Evolutionary conservation across 2,797 vertebrate species (phyloP), one percentile per base, ranked within the genome.

Genomic region (Fringilla coelebs): DNA sequence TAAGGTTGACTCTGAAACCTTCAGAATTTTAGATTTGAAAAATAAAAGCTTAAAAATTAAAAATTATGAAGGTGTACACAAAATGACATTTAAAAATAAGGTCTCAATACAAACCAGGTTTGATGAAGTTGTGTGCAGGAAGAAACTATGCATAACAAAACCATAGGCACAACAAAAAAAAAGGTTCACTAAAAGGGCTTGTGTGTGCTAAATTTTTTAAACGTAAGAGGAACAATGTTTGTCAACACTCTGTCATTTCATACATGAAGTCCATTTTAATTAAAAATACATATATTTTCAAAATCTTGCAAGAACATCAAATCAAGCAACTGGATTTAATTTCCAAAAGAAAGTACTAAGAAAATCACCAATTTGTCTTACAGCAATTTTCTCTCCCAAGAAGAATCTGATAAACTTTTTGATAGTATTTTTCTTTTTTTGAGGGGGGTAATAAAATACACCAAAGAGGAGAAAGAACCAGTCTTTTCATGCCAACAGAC

Each of bases 271-370:
- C 17, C 4, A 34, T 77, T 75, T 83, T 63, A 94, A 67, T 51
- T 49, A 73, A 86, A 83, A 79, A 72, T 10, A 81, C 10, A 88
- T n/a, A 4, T 29, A 65, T 49, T 48, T 85, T 82, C 18, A 93
- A 86, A 81, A 72, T 66, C 34, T 94, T 63, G 31, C 61, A 81
- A 84, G 51, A 88, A 90, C 49, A 92, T 77, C 31, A 90, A 83
- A 89, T 78, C 96, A 97, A 97, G 94, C 55, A 96, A 96, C 95
- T 96, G 95, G 96, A 97, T 97, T 97, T 95, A 45, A 78, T 88
- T 94, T 80, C 51, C 57, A 75, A 67, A 67, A 77, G 25, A 49
- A 38, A 76, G n/a, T 29, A 20, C 58, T 85, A 65, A 79, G 51
- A 34, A 65, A 86, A 72, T 70, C 29, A 76, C 14, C 22, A 34